These are phyloP conservation scores for Lates japonicus DNA, from an alignment of 2,797 vertebrate genomes.

Conservation along the genomic window DNA sequence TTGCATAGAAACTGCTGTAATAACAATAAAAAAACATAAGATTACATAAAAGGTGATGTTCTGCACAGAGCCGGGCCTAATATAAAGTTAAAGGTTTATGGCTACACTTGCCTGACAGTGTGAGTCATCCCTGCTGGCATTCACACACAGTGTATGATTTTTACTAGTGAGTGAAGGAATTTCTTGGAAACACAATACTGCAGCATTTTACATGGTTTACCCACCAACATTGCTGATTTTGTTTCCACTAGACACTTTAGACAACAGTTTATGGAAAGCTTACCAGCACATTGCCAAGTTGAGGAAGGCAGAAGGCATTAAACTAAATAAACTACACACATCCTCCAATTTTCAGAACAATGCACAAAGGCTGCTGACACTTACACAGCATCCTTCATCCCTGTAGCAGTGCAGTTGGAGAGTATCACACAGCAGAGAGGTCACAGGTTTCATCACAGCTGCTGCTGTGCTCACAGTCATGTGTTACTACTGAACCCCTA, in stretches of 20 bases:
- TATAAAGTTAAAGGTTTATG: slow-evolving; percentile 28
- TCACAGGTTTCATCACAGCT: slow-evolving; percentile 28
- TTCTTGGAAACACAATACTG: slow-evolving; percentile 4
- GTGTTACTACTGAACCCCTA: slow-evolving; percentile 34
- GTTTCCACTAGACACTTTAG: slow-evolving; percentile 9
- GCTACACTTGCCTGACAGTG: not conserved
- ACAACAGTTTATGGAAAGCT: slow-evolving; percentile 5
- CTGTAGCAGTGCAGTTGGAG: not conserved
- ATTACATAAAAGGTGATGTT: slow-evolving; percentile 3
- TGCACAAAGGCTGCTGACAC: slow-evolving; percentile 6
- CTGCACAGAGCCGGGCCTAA: slow-evolving; percentile 2
- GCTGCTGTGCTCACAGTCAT: slow-evolving; percentile 32
- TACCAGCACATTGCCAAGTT: too few relatives aligned
- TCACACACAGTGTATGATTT: not conserved
- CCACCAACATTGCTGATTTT: slow-evolving; percentile 2
- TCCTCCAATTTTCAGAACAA: not conserved
- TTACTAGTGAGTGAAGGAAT: not conserved
- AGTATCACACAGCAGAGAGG: slow-evolving; percentile 2
- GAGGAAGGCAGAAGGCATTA: not conserved
- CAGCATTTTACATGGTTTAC: not conserved
- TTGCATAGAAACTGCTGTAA: not conserved
- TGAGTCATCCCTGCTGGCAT: slow-evolving; percentile 23
- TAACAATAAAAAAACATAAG: not conserved
- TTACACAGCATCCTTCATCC: not conserved
- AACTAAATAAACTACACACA: slow-evolving; percentile 9